A percentile compares a stretch with the other conserved stretches of the same genome.
phyloP scores from a whole-genome alignment of 1,140 invertebrate genomes.

The Bathynomus jamesi region DNA sequence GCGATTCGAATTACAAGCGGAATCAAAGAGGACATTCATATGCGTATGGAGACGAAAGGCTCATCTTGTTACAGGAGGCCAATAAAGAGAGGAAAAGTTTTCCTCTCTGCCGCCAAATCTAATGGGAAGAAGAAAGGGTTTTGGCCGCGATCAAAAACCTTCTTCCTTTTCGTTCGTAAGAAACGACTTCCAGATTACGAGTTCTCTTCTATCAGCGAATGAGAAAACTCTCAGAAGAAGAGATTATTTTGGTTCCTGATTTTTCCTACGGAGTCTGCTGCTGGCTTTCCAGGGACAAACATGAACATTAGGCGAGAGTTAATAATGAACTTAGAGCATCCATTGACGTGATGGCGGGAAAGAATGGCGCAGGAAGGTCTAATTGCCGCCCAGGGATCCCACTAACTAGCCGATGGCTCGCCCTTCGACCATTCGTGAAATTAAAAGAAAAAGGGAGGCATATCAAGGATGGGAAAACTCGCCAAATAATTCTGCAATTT shows the following conservation, averaged over 20 bases:
- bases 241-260: not conserved
- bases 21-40: not conserved
- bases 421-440: not conserved
- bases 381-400: not conserved
- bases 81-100: not conserved
- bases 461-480: not conserved
- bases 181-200: not conserved
- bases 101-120: not conserved
- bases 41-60: not conserved
- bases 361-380: not conserved
- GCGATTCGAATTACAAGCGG: not conserved
- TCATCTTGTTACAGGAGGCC: not conserved
- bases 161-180: conserved; percentile 2
- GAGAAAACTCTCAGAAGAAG: not conserved
- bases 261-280: not conserved
- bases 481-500: not conserved
- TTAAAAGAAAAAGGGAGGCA: not conserved
- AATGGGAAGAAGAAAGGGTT: not conserved
- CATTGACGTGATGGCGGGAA: not conserved
- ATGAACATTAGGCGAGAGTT: not conserved
- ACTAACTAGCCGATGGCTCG: not conserved
- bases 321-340: not conserved
- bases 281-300: not conserved
- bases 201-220: not conserved
- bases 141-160: not conserved